A percentile compares a stretch with the other conserved stretches of the same genome.
Conservation (phyloP, 1,140 invertebrate genomes). For the Polypedilum pembai region DNA sequence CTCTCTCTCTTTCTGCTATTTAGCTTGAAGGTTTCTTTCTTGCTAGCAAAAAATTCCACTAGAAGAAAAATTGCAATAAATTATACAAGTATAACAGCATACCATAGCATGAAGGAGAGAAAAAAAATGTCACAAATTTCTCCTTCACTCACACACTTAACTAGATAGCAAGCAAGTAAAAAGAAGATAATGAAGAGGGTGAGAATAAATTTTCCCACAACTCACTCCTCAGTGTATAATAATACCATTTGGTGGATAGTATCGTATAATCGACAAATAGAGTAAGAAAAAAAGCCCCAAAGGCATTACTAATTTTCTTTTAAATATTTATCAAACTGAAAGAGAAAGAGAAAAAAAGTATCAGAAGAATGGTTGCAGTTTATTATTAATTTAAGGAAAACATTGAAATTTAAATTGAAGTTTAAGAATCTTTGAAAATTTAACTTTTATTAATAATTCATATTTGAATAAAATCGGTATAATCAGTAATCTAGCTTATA, state of each 20-base stretch:
- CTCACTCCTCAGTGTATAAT: no score
- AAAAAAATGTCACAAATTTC: neutral
- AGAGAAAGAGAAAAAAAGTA: no score
- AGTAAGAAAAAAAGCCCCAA: neutral
- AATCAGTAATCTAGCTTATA: no score
- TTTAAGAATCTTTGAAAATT: no score
- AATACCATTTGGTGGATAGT: neutral
- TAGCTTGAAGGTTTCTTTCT: neutral
- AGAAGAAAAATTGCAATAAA: slow-evolving; percentile 7
- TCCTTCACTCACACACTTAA: neutral
- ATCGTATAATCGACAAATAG: neutral
- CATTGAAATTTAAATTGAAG: no score
- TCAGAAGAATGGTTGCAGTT: no score
- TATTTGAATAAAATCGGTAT: no score
- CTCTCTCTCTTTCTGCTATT: neutral
- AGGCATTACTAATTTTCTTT: neutral
- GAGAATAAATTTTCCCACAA: neutral
- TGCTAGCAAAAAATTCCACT: neutral
- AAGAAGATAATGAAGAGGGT: slow-evolving; percentile 8
- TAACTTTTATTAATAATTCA: no score
- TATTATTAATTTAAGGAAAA: no score
- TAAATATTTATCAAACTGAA: neutral
- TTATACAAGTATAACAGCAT: neutral
- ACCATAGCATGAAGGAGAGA: neutral
- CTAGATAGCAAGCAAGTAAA: neutral